Evolutionary conservation across 2,113 vertebrate species (phyloP).

Genomic region (Corydoras maculifer): DNA sequence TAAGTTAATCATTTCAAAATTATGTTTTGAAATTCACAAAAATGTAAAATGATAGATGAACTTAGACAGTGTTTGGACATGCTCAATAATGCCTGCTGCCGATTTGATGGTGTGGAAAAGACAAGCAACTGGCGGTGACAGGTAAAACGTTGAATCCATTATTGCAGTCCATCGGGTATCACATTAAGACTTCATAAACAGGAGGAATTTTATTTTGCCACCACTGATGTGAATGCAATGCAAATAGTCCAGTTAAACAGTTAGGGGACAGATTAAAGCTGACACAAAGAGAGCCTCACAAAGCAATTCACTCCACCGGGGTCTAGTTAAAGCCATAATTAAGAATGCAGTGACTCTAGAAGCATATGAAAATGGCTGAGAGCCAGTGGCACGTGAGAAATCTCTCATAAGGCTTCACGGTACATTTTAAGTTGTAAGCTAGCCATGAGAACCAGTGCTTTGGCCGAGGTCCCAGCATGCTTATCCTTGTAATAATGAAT

Average conservation of each 20-base stretch:
- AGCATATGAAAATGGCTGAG: too few species aligned
- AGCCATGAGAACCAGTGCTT: slow-evolving; percentile 44
- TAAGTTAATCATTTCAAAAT: too few species aligned
- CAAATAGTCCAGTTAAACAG: slow-evolving; percentile 4
- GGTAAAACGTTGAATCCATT: slow-evolving; percentile 9
- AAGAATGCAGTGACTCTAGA: too few species aligned
- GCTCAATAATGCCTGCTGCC: background rate
- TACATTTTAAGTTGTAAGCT: slow-evolving; percentile 46
- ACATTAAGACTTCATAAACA: background rate
- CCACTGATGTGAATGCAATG: slow-evolving; percentile 15
- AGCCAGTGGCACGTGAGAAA: too few species aligned
- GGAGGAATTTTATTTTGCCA: slow-evolving; percentile 10
- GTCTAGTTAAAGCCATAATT: background rate
- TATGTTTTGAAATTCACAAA: too few species aligned
- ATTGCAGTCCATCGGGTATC: background rate
- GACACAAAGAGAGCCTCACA: slow-evolving; percentile 14
- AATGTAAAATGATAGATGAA: background rate
- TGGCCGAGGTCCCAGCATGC: slow-evolving; percentile 39
- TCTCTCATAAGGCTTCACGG: background rate
- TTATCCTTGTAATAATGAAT: slow-evolving; percentile 40
- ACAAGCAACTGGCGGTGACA: background rate
- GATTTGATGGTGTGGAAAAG: background rate
- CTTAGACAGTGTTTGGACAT: background rate
- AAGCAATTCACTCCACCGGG: slow-evolving; percentile 7
- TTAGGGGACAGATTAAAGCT: slow-evolving; percentile 15